Base-by-base conservation (phyloP, 2,797 vertebrate genomes). In the Gallirallus australis region DNA sequence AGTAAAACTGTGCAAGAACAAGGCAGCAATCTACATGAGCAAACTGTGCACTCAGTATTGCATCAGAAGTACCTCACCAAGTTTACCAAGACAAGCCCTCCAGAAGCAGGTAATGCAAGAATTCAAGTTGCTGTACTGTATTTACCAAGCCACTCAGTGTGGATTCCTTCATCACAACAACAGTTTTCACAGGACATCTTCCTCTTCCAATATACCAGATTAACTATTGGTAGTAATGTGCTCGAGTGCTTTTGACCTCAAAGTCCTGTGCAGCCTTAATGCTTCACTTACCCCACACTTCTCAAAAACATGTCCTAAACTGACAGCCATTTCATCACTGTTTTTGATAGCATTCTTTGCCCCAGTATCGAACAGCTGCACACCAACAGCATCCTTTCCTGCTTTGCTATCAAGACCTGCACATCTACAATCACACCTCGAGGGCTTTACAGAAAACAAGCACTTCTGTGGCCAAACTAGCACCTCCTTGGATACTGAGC, bases 41-140 rank as follows among this genome's bases (percentile, higher is more conserved):
- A 42, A 61, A 8, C 35, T 37, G 18, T 2, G 23, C 24, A 30
- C 50, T 70, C 1, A 0, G 2, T 19, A 40, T 27, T 30, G 17
- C 31, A 68, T 35, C 52, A 77, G 40, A 71, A 80, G 27, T 21
- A 37, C 21, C 39, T 40, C 39, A 42, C 47, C 52, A 33, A 66
- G 25, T 35, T 31, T 73, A 79, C 17, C 12, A 63, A 75, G 52
- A 68, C 42, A 94, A 69, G 4, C 25, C 13, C 16, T 71, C 24
- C 60, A 47, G 28, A 73, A 40, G 1, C 3, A 2, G n/a, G 6
- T 42, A 81, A 77, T 0, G 0, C 35, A 80, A 56, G n/a, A 82
- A 70, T 73, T 82, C 64, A 76, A 56, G 48, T 2, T 50, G 21
- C 31, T 61, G 28, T 47, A 42, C 17, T 27, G 27, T 15, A 52